A percentile compares a stretch with the other conserved stretches of the same genome.
Evolutionary conservation across 2,888 invertebrate genomes (phyloP).

Genomic region (Drosophila helvetica): DNA sequence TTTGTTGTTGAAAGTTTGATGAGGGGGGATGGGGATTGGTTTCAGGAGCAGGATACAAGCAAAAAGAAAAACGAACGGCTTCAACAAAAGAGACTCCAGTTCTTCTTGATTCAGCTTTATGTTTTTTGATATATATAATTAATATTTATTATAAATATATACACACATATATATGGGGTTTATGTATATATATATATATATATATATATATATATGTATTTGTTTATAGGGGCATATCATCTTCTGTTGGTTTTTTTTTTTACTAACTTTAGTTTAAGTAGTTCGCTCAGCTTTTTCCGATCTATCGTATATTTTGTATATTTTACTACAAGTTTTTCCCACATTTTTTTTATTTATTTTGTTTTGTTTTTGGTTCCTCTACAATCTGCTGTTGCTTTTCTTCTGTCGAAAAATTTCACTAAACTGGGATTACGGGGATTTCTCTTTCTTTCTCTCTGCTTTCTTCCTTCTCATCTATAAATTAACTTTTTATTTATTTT

Average conservation of each 20-base stretch:
- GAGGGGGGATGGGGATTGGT: conserved; percentile 6
- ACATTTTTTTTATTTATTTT: conserved; percentile 31
- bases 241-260: conserved; percentile 36
- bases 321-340: conserved; percentile 74
- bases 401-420: conserved; percentile 74
- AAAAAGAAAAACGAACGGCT: background rate
- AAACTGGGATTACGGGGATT: conserved; percentile 70
- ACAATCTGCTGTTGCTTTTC: conserved; percentile 47
- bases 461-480: conserved; percentile 33
- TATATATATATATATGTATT: conserved; percentile 41
- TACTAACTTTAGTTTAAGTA: conserved; percentile 52
- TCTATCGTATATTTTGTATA: conserved; percentile 67
- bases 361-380: conserved; percentile 39
- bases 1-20: conserved; percentile 30
- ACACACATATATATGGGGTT: conserved; percentile 37
- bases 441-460: conserved; percentile 27
- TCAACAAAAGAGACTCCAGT: conserved; percentile 8
- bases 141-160: conserved; percentile 24
- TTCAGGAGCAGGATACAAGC: conserved; percentile 9
- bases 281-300: conserved; percentile 49
- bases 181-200: conserved; percentile 23
- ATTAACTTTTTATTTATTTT: conserved; percentile 37
- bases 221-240: conserved; percentile 47
- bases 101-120: conserved; percentile 14
- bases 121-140: conserved; percentile 31